Base-by-base conservation (phyloP, 2,888 invertebrate genomes). In the Agapostemon virescens region DNA sequence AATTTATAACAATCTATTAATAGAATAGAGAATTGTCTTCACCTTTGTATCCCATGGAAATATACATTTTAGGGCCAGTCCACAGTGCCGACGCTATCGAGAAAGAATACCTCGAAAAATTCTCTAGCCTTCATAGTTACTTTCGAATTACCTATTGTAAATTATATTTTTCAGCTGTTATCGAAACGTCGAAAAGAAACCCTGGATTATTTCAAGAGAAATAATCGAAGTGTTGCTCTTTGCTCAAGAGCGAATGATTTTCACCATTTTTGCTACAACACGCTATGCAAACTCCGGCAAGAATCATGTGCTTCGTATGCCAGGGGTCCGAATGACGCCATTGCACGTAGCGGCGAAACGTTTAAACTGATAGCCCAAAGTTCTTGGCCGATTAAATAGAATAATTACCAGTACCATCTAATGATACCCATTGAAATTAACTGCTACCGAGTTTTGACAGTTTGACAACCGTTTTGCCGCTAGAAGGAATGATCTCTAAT, bases 281-380 rank as follows among this genome's bases (percentile, higher is more conserved):
- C 49, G 49, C 20, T n/a, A 49, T 49, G 49, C 49, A n/a, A 45
- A 45, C 45, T n/a, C 45, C 45, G 9, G n/a, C 49, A 49, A 49
- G 49, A n/a, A 49, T 49, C 49, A 11, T 49, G n/a, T 49, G 49
- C 49, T n/a, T n/a, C 49, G 49, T 49, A n/a, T n/a, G n/a, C n/a
- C 49, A 9, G 49, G 49, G 49, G 49, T 49, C 49, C 49, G 49
- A n/a, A n/a, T 9, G n/a, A n/a, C 49, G 49, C n/a, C 49, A 49
- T n/a, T 49, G 9, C 9, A n/a, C n/a, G n/a, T 49, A n/a, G n/a
- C n/a, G 49, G 1, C n/a, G 3, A n/a, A 49, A 49, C 49, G 9
- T 9, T 49, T n/a, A 49, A 49, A 9, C 49, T 20, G n/a, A 2
- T 49, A n/a, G 9, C 49, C n/a, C 7, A 49, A 49, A 49, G 9